phyloP scores from a whole-genome alignment of 1,140 invertebrate genomes.

The Drosophila bipectinata region DNA sequence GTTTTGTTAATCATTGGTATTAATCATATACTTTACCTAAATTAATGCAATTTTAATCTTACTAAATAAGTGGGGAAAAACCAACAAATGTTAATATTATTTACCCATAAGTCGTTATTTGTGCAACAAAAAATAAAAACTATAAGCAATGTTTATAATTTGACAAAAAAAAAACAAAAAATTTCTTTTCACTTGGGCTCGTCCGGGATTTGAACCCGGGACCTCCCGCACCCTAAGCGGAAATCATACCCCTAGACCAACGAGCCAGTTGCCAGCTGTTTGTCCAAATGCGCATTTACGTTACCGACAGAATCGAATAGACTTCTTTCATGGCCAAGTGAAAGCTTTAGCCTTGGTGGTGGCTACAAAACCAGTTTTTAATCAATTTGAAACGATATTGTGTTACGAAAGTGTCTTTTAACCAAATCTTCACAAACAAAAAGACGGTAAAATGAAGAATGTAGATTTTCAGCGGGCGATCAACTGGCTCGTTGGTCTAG shows the following conservation, averaged over 20 bases:
- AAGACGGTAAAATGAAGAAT: background rate
- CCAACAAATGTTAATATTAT: constrained; percentile 72
- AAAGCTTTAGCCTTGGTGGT: constrained; percentile 1
- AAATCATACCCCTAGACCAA: constrained; percentile 88
- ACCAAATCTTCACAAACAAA: background rate
- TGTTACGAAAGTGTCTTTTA: background rate
- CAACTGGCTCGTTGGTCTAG: constrained; percentile 86
- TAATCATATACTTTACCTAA: constrained; percentile 62
- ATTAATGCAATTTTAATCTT: constrained; percentile 61
- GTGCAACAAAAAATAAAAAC: constrained; percentile 73
- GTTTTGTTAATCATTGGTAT: constrained; percentile 79
- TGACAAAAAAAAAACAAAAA: constrained; percentile 64
- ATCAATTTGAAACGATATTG: background rate
- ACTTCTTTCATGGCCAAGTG: constrained; percentile 6
- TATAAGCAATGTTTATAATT: constrained; percentile 67
- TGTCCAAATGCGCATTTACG: constrained; percentile 14
- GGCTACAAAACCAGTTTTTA: constrained; percentile 7
- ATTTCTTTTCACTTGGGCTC: constrained; percentile 27
- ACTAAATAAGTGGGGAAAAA: constrained; percentile 51
- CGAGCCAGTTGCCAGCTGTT: constrained; percentile 77
- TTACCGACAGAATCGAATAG: background rate
- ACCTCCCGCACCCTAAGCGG: constrained; percentile 88
- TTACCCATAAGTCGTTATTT: constrained; percentile 78
- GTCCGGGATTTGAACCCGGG: constrained; percentile 87
- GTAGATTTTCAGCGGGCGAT: background rate